These are phyloP conservation scores for Phalacrocorax carbo DNA, from an alignment of 2,113 vertebrate species.

Conservation along the genomic window DNA sequence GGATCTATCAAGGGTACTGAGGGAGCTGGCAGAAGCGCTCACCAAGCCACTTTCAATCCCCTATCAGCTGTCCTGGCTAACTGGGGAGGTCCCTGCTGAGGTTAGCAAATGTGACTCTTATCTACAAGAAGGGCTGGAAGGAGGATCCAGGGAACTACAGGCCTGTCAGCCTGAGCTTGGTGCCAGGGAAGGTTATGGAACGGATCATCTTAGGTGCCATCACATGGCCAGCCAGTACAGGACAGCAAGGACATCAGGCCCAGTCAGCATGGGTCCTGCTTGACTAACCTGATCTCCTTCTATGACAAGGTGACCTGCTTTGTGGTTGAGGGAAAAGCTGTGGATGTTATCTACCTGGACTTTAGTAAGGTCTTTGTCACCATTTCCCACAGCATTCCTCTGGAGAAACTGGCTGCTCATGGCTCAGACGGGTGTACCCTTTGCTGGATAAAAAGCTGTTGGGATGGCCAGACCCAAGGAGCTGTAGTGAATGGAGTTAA, in stretches of 20 bases:
- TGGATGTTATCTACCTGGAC: too few relatives aligned
- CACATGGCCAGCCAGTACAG: fast-evolving
- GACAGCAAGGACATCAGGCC: too few relatives aligned
- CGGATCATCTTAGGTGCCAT: background rate
- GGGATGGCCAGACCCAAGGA: too few relatives aligned
- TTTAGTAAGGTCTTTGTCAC: too few relatives aligned
- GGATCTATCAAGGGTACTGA: background rate
- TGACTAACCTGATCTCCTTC: too few relatives aligned
- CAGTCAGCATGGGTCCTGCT: too few relatives aligned
- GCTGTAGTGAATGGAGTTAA: too few relatives aligned
- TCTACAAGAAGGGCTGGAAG: background rate
- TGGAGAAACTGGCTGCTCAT: too few relatives aligned
- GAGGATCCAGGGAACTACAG: background rate
- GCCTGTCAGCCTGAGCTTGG: background rate
- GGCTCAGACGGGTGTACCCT: too few relatives aligned
- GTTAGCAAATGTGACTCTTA: background rate
- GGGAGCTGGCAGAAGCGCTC: background rate
- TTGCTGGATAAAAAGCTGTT: background rate
- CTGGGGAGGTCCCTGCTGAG: background rate
- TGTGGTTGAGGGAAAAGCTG: too few relatives aligned
- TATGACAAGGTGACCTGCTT: too few relatives aligned
- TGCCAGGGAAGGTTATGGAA: background rate
- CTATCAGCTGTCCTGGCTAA: background rate
- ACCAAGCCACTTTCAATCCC: background rate
- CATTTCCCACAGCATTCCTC: too few relatives aligned